Conservation (phyloP, 2,113 vertebrate species). For the Nyctibius bracteatus region DNA sequence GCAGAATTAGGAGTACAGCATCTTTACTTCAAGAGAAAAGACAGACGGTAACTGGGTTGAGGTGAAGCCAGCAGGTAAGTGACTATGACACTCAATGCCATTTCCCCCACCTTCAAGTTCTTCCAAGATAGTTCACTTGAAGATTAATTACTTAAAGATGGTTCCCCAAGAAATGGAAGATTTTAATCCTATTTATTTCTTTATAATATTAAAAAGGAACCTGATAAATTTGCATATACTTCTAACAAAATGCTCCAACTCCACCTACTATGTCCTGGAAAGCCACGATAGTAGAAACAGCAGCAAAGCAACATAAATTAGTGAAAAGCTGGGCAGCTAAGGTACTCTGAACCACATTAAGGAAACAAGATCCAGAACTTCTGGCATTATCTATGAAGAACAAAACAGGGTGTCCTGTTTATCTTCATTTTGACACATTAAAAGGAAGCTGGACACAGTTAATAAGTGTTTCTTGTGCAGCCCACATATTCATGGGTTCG, state of each 20-base stretch:
- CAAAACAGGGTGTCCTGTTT: neutral
- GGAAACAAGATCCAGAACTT: neutral
- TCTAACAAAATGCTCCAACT: neutral
- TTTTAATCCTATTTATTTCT: neutral
- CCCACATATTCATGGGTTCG: accelerated
- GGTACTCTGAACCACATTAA: neutral
- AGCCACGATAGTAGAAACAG: accelerated
- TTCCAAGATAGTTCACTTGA: neutral
- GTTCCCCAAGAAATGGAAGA: neutral
- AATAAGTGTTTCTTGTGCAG: neutral
- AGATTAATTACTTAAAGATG: neutral
- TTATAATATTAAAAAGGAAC: neutral
- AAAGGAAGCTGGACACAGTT: neutral
- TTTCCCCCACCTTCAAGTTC: neutral
- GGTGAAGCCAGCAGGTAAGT: neutral
- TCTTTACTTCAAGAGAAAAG: neutral
- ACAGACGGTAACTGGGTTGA: neutral
- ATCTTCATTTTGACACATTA: neutral
- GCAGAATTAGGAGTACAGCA: neutral
- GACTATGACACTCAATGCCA: neutral
- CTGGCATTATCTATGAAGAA: neutral
- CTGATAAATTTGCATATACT: neutral
- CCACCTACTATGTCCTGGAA: neutral
- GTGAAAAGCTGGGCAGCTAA: neutral
- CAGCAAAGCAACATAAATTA: neutral